A percentile compares a stretch with the other conserved stretches of the same genome.
These are phyloP conservation scores for Columba janthina DNA, from an alignment of 2,113 vertebrate genomes.

Conservation along the genomic window DNA sequence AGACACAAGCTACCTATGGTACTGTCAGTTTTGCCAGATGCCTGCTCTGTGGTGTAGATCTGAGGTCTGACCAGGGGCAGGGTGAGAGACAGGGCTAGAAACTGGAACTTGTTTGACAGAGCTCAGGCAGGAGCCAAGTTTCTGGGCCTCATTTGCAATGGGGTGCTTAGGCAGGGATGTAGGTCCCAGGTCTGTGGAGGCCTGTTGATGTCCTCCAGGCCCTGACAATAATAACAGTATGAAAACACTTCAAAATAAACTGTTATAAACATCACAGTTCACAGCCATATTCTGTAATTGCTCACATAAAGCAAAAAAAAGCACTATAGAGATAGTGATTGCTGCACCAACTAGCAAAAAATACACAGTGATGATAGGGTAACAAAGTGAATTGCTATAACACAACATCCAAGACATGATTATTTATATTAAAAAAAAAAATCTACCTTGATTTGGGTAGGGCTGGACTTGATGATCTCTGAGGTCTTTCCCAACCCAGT, in stretches of 20 bases:
- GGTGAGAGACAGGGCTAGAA: not conserved
- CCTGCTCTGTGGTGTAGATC: not conserved
- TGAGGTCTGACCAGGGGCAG: not conserved
- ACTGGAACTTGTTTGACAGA: not conserved
- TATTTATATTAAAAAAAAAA: not conserved
- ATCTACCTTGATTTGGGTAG: too few species aligned
- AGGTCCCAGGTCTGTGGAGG: not conserved
- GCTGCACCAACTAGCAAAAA: not conserved
- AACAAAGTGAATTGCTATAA: not conserved
- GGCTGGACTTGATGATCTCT: too few species aligned
- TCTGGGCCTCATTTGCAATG: rapidly evolving
- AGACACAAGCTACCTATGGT: not conserved
- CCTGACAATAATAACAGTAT: not conserved
- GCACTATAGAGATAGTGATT: not conserved
- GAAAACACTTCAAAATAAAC: not conserved
- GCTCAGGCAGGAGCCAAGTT: not conserved
- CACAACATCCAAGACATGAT: not conserved
- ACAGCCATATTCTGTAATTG: not conserved
- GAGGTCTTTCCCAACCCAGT: too few species aligned
- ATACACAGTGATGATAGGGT: not conserved
- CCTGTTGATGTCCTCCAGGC: not conserved
- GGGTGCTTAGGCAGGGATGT: not conserved
- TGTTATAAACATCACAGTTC: not conserved
- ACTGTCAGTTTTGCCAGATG: not conserved
- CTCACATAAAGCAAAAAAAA: not conserved